Evolutionary conservation across 2,888 invertebrate species (phyloP).

Genomic region (Orthonevra nobilis): DNA sequence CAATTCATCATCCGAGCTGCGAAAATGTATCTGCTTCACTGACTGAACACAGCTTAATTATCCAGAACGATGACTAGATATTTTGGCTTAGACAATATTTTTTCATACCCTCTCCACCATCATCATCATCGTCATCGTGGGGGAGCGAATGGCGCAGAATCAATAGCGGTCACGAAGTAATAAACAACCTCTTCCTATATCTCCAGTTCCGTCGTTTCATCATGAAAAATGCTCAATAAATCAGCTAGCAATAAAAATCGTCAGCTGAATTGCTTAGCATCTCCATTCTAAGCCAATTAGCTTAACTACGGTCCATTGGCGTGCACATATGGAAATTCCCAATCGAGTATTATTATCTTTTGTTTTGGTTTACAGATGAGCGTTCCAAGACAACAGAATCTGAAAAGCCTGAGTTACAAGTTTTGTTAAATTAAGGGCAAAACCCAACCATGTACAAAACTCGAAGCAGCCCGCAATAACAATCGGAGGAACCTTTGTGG

Average conservation of each 20-base stretch:
- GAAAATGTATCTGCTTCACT: neutral
- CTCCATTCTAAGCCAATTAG: neutral
- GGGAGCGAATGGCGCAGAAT: no score
- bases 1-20: neutral
- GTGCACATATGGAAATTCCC: neutral
- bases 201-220: neutral
- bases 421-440: constrained; percentile 1
- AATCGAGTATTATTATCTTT: neutral
- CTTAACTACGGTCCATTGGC: neutral
- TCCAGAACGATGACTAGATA: no score
- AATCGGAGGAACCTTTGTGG: neutral
- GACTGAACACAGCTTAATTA: no score
- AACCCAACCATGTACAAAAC: neutral
- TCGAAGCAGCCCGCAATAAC: neutral
- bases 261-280: neutral
- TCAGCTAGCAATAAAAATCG: neutral
- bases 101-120: no score
- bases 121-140: no score
- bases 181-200: no score
- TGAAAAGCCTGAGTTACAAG: neutral
- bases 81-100: no score
- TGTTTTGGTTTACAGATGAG: neutral
- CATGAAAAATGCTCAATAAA: neutral
- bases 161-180: no score
- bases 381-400: neutral